phyloP scores from a whole-genome alignment of 2,113 vertebrate genomes.

The Indicator maculatus region DNA sequence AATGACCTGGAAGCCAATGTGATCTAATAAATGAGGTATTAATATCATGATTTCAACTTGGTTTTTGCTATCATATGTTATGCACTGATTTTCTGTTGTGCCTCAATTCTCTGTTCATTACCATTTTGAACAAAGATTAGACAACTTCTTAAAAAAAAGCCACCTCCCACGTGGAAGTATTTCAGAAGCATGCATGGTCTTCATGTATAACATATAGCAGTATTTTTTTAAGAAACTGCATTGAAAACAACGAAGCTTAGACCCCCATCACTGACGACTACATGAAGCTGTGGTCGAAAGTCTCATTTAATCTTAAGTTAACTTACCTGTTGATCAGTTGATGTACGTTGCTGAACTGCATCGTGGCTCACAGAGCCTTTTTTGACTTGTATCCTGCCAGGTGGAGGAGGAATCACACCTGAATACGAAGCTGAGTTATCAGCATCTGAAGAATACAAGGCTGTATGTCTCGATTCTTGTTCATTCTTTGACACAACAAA shows the following conservation, averaged over 20 bases:
- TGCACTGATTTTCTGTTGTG: not conserved
- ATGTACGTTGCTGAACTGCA: conserved; percentile 83
- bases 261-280: not conserved
- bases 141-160: not conserved
- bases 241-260: not conserved
- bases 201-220: not conserved
- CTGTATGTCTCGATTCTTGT: conserved; percentile 86
- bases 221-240: not conserved
- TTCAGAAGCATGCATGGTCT: not conserved
- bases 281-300: not conserved
- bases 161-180: not conserved
- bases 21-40: not conserved
- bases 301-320: not conserved
- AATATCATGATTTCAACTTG: not conserved
- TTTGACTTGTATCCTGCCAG: conserved; percentile 89
- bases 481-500: conserved; percentile 94
- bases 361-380: conserved; percentile 92
- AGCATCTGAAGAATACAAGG: conserved; percentile 88
- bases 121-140: not conserved
- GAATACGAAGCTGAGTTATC: conserved; percentile 91
- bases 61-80: not conserved
- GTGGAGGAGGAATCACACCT: conserved; percentile 92
- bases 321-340: conserved; percentile 89
- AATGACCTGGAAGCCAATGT: not conserved
- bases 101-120: not conserved